These are phyloP conservation scores for Theropithecus gelada DNA, from an alignment of 2,113 vertebrate genomes.

Conservation along the genomic window DNA sequence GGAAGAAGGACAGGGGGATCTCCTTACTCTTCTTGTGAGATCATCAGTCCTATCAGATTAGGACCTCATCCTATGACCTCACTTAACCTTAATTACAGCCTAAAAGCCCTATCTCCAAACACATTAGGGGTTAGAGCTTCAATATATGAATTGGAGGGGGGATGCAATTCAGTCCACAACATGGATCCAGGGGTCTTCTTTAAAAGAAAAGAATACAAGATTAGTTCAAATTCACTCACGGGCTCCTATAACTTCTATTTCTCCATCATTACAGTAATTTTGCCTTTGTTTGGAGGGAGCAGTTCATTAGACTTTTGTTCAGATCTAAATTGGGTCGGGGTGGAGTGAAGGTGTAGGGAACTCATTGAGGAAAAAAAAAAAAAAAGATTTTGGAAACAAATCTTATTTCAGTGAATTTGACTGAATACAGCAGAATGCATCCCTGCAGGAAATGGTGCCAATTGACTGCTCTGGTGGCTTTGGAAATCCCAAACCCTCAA, in stretches of 20 bases:
- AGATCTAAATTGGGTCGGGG: background rate
- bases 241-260: background rate
- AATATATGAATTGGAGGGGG: background rate
- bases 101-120: background rate
- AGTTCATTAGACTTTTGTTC: background rate
- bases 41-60: background rate
- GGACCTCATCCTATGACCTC: background rate
- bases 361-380: background rate
- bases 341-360: background rate
- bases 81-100: background rate
- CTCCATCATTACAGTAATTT: background rate
- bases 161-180: background rate
- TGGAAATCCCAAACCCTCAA: background rate
- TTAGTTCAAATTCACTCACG: background rate
- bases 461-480: background rate
- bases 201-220: slow-evolving; percentile 13
- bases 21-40: background rate
- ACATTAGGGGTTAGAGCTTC: background rate
- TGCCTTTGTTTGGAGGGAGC: background rate
- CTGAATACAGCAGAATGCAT: background rate
- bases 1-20: background rate
- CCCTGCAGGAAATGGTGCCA: background rate
- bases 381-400: background rate
- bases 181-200: background rate
- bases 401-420: background rate